Percentiles rank a stretch among this genome's conserved stretches.
phyloP scores from a whole-genome alignment of 2,113 vertebrate genomes.

The Ctenodactylus gundi region DNA sequence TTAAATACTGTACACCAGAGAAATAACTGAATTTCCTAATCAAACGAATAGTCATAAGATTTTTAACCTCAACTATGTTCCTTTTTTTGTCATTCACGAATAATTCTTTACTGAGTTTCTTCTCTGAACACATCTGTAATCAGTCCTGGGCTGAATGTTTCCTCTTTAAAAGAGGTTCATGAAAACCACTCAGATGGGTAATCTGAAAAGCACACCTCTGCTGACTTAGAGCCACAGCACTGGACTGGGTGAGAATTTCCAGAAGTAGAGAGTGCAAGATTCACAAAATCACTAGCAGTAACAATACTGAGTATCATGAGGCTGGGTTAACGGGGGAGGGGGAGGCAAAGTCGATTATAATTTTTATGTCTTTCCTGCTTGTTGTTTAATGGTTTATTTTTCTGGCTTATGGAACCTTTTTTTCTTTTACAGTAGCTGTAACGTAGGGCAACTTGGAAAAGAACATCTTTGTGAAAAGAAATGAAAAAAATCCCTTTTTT shows the following conservation, averaged over 20 bases:
- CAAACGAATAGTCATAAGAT: not conserved
- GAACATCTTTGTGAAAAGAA: not conserved
- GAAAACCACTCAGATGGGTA: not conserved
- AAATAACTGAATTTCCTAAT: not conserved
- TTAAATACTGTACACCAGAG: not conserved
- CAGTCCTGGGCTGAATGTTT: not conserved
- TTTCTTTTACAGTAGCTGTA: not conserved
- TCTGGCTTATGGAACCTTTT: not conserved
- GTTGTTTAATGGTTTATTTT: not conserved
- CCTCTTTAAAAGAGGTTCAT: not conserved
- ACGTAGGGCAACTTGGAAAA: not conserved
- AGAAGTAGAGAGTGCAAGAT: not conserved
- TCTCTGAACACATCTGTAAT: not conserved
- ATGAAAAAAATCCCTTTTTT: not conserved
- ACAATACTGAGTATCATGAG: not conserved
- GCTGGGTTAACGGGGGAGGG: not conserved
- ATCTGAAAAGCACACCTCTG: not conserved
- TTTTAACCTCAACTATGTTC: not conserved
- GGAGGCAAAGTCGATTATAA: not conserved
- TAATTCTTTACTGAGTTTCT: not conserved
- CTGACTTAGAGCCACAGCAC: not conserved
- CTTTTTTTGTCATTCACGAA: not conserved
- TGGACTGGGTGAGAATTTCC: not conserved
- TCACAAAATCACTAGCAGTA: not conserved
- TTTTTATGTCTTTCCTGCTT: not conserved